Evolutionary conservation across 2,797 vertebrate genomes (phyloP).

Genomic region (Malacoctenus gilli): DNA sequence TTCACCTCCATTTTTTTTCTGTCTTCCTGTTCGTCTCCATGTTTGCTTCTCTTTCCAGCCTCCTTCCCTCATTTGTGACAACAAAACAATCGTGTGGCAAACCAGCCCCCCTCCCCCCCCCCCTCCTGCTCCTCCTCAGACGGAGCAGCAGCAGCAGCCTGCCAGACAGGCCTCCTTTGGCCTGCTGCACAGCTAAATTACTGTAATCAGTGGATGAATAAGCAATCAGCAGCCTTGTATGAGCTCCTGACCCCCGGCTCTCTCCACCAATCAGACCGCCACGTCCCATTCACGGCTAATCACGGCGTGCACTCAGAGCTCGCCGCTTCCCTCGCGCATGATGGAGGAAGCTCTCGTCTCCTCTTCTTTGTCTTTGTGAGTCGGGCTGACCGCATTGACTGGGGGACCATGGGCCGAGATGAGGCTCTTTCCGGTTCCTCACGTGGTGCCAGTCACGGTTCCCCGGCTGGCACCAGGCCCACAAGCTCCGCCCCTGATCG

Average conservation of each 20-base stretch:
- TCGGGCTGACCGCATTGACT: constrained; percentile 51
- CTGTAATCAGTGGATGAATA: constrained; percentile 82
- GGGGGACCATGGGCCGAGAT: constrained; percentile 35
- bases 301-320: constrained; percentile 51
- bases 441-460: constrained; percentile 28
- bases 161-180: constrained; percentile 62
- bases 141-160: constrained; percentile 39
- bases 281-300: constrained; percentile 70
- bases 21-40: constrained; percentile 1
- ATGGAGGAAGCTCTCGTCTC: constrained; percentile 63
- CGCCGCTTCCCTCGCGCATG: constrained; percentile 60
- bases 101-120: constrained; percentile 7
- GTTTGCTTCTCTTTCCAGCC: constrained; percentile 24
- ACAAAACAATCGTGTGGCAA: constrained; percentile 9
- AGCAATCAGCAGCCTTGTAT: constrained; percentile 81
- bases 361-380: constrained; percentile 55
- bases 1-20: not conserved
- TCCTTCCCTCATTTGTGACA: constrained; percentile 32
- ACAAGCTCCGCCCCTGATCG: too few species aligned
- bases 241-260: constrained; percentile 65
- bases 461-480: constrained; percentile 34
- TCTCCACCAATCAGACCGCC: constrained; percentile 68
- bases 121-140: constrained; percentile 14
- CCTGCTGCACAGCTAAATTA: constrained; percentile 74
- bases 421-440: constrained; percentile 46